Evolutionary conservation across 2,888 invertebrate genomes (phyloP), one percentile per base, ranked within the genome.

Genomic region (Clitarchus hookeri): DNA sequence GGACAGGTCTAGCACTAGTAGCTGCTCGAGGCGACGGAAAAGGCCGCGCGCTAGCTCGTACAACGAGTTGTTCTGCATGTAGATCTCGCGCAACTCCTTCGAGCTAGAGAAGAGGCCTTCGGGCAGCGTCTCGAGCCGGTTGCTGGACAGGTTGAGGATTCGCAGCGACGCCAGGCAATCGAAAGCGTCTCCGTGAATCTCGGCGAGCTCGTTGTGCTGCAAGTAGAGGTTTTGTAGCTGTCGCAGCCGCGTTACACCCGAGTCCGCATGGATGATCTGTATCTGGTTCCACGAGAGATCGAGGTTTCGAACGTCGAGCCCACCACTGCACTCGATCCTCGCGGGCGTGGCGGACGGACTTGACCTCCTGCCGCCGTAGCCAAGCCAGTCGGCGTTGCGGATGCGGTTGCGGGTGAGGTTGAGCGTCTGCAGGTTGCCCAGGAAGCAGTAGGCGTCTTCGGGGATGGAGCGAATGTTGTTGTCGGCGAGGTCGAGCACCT

Each of bases 321-420:
- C 94, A 89, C 94, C 95, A 89, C 93, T 94, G 88, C 94, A 93
- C 86, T 92, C 90, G 78, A 88, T 87, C 25, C 89, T 82, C 27
- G 84, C 86, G 87, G 53, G 85, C 90, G 88, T 90, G n/a, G 48
- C 44, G 16, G 86, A 44, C 6, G 53, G 84, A 0, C 79, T 23
- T 8, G 48, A 11, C 86, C 88, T 90, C 88, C 90, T 84, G 26
- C 65, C 91, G 25, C 92, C 91, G 89, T 97, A 95, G 84, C 97
- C 97, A 88, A 97, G 93, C 89, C 95, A 94, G 88, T 96, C 95
- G 12, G 96, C 94, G 88, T 95, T 96, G 89, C 95, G 94, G 89
- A 98, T 94, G 90, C 96, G 95, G 92, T 98, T 98, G 89, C 95
- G 93, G 85, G 97, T 97, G 90, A 98, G 93, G 93, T 98, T 98